A percentile compares a stretch with the other conserved stretches of the same genome.
Evolutionary conservation across 2,113 vertebrate genomes (phyloP).

Genomic region (Planiliza haematocheilus): DNA sequence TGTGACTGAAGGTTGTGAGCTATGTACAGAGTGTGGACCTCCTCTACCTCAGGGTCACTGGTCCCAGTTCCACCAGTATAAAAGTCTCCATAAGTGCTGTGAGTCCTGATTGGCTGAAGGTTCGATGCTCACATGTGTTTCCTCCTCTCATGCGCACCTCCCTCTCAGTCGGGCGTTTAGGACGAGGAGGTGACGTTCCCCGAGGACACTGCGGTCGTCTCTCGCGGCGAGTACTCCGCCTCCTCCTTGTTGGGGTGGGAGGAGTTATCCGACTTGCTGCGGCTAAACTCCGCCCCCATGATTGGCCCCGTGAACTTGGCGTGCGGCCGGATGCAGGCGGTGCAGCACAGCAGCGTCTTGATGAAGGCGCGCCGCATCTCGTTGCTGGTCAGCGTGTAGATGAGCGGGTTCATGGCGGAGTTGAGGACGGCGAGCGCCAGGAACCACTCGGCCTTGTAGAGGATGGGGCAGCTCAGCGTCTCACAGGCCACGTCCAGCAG

Average conservation of each 20-base stretch:
- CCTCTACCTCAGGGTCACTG: slow-evolving; percentile 9
- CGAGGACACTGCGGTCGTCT: slow-evolving; percentile 91
- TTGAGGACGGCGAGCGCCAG: slow-evolving; percentile 95
- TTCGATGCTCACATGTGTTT: neutral
- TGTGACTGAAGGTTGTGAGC: neutral
- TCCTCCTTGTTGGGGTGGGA: slow-evolving; percentile 96
- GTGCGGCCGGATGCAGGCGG: slow-evolving; percentile 81
- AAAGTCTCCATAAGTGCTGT: slow-evolving; percentile 24
- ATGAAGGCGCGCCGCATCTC: slow-evolving; percentile 97
- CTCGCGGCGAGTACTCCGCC: slow-evolving; percentile 86
- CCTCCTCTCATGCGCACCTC: neutral
- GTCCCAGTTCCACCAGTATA: slow-evolving; percentile 35
- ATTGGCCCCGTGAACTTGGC: slow-evolving; percentile 89
- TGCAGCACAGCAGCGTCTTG: slow-evolving; percentile 92
- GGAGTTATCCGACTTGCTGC: slow-evolving; percentile 97
- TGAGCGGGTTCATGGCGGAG: slow-evolving; percentile 97
- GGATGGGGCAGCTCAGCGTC: slow-evolving; percentile 87
- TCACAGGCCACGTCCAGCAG: slow-evolving; percentile 94
- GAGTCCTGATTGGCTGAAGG: slow-evolving; percentile 23
- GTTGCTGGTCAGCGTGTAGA: slow-evolving; percentile 97
- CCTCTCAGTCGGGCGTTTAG: slow-evolving; percentile 75
- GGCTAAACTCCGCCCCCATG: slow-evolving; percentile 93
- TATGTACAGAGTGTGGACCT: neutral
- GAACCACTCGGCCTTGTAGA: slow-evolving; percentile 95
- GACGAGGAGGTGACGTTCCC: slow-evolving; percentile 92